These are phyloP conservation scores for Megalops cyprinoides DNA, from an alignment of 2,797 vertebrate genomes.

Conservation along the genomic window DNA sequence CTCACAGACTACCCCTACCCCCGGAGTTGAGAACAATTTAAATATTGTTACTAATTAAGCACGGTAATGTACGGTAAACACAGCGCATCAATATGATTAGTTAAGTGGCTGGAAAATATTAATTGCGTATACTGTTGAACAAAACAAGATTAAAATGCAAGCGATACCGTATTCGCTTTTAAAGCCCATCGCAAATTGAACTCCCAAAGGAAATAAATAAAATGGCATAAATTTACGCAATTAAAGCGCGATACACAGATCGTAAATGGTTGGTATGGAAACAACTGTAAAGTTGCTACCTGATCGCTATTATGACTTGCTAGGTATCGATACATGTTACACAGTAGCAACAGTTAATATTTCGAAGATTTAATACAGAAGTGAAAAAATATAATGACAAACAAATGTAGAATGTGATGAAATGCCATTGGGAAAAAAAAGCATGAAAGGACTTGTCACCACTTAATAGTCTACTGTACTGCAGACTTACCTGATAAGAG, in stretches of 20 bases:
- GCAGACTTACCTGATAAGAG: constrained; percentile 63
- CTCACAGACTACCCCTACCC: no score
- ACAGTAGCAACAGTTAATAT: background rate
- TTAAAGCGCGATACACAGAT: no score
- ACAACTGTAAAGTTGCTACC: background rate
- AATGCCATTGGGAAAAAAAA: background rate
- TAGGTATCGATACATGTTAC: background rate
- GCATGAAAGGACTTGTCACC: background rate
- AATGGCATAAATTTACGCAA: background rate
- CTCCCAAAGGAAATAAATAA: background rate
- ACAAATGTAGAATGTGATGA: background rate
- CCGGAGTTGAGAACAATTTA: no score
- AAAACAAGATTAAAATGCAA: background rate
- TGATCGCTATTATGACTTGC: background rate
- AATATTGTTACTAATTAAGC: no score
- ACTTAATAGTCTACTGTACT: constrained; percentile 42
- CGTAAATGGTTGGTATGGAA: background rate
- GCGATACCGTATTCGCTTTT: background rate
- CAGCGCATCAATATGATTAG: no score
- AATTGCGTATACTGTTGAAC: no score
- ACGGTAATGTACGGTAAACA: no score
- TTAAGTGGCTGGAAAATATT: no score
- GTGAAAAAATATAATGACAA: background rate
- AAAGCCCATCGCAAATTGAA: background rate
- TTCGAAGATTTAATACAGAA: background rate